Evolutionary conservation across 2,113 vertebrate species (phyloP), one percentile per base, ranked within the genome.

Genomic region (Epinephelus moara): DNA sequence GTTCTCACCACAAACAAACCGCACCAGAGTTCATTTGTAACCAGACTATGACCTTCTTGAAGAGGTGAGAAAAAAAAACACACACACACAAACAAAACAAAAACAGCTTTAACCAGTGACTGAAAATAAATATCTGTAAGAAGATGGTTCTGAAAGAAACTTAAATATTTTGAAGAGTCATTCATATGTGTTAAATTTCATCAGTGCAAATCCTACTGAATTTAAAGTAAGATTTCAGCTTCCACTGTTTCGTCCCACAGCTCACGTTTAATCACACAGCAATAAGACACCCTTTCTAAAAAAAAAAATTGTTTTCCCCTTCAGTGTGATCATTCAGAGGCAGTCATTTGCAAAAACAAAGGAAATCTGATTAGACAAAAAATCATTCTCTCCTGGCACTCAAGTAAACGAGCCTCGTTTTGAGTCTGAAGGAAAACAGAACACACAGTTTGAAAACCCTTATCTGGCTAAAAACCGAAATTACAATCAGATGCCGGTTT

Each of bases 181-280:
- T 61, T 67, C 42, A 21, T 27, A 70, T 2, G 5, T 18, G 2
- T 18, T 57, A 12, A 30, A 78, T 68, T 73, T 68, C 1, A 81
- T 40, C 47, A 27, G 56, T 18, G 21, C 19, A 42, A 17, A 73
- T 57, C 4, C 13, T 30, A 9, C 40, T 60, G 50, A 50, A 69
- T 18, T 49, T 30, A 15, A 60, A 49, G 6, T n/a, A 12, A 75
- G 1, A 63, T 66, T 10, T 4, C 18, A 74, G 10, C 6, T 42
- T 42, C 40, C 52, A 4, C 3, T 49, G 3, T 53, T 55, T 47
- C n/a, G 7, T 64, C 37, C 2, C 74, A 81, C 45, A 78, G 82
- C 78, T 91, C 75, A 70, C n/a, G 73, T 92, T 91, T 89, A 90
- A 88, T 91, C 84, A 93, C 55, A 88, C 78, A 83, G 77, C 74